Evolutionary conservation across 1,140 invertebrate species (phyloP).

Genomic region (Patella vulgata): DNA sequence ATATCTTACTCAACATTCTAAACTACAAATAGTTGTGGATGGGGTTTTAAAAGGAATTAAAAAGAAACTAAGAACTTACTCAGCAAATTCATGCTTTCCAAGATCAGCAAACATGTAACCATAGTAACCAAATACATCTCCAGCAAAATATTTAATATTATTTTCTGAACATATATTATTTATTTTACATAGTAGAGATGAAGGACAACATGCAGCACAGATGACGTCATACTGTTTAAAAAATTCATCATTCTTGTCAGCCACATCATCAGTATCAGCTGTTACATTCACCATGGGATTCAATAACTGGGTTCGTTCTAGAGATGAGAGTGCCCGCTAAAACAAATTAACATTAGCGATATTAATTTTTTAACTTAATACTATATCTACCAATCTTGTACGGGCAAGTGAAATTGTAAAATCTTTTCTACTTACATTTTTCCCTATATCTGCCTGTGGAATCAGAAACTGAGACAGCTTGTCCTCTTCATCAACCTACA

Average conservation of each 20-base stretch:
- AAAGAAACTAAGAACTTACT: constrained; percentile 80
- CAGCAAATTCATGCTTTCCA: constrained; percentile 84
- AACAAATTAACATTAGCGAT: constrained; percentile 61
- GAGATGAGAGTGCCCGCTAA: constrained; percentile 85
- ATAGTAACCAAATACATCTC: constrained; percentile 93
- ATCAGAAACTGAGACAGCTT: constrained; percentile 79
- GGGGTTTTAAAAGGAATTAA: too few species aligned
- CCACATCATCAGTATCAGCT: constrained; percentile 74
- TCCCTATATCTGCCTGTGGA: constrained; percentile 53
- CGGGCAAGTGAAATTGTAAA: too few species aligned
- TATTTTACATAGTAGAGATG: constrained; percentile 78
- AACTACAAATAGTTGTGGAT: too few species aligned
- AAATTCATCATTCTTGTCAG: constrained; percentile 74
- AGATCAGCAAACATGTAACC: constrained; percentile 93
- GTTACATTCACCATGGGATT: constrained; percentile 93
- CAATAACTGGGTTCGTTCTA: constrained; percentile 79
- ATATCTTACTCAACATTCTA: too few species aligned
- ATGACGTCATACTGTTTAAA: constrained; percentile 87
- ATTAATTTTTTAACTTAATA: constrained; percentile 5
- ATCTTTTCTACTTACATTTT: constrained; percentile 65
- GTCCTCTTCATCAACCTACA: constrained; percentile 78
- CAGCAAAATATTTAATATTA: constrained; percentile 86
- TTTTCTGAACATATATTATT: constrained; percentile 82
- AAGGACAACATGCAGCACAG: constrained; percentile 79
- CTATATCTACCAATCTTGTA: not conserved